Evolutionary conservation across 2,888 invertebrate genomes (phyloP).

Genomic region (Microchrysa polita): DNA sequence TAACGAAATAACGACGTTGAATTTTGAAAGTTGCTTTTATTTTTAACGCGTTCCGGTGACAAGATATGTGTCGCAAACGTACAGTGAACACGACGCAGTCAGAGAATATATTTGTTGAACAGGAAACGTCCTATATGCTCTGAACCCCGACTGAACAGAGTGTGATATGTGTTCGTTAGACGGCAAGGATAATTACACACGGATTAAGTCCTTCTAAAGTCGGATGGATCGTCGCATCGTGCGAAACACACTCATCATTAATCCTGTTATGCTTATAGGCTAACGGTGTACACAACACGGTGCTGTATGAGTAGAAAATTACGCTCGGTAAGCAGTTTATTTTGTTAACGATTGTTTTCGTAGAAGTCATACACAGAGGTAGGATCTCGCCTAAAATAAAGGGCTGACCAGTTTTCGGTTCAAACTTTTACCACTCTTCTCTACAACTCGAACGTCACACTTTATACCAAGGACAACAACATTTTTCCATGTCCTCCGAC

Average conservation of each 20-base stretch:
- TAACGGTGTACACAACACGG: constrained; percentile 14
- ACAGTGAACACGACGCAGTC: no score
- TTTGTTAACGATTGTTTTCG: constrained; percentile 24
- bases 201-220: constrained; percentile 37
- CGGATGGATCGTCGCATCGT: constrained; percentile 29
- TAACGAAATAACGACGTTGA: constrained; percentile 12
- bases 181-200: constrained; percentile 38
- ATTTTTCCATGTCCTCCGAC: no score
- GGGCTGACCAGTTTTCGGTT: no score
- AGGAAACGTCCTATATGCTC: background rate
- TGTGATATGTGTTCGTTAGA: constrained; percentile 28
- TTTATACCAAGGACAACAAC: no score
- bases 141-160: constrained; percentile 33
- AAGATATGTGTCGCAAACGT: no score
- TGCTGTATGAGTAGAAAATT: constrained; percentile 36
- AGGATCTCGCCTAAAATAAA: no score
- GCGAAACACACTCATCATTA: background rate
- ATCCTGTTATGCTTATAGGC: constrained; percentile 19
- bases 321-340: constrained; percentile 32
- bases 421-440: no score
- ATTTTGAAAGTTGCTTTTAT: constrained; percentile 2
- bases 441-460: no score
- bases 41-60: no score
- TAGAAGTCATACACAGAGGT: background rate
- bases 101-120: background rate